Evolutionary conservation across 2,113 vertebrate species (phyloP).

Genomic region (Rhea americana): DNA sequence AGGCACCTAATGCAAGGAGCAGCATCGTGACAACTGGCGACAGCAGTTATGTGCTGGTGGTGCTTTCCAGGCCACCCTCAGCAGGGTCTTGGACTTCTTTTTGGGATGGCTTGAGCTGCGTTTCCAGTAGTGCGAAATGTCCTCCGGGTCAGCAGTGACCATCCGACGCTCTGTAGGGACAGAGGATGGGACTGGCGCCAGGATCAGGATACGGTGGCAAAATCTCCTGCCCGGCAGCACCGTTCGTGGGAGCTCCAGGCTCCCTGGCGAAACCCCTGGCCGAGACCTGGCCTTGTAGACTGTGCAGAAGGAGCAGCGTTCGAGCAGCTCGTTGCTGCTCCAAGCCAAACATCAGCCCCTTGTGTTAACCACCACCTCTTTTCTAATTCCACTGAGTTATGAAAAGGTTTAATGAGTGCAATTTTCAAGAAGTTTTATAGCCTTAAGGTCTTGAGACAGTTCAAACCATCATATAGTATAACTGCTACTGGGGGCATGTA

Average conservation of each 20-base stretch:
- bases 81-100: background rate
- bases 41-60: accelerated
- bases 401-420: background rate
- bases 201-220: too few species aligned
- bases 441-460: background rate
- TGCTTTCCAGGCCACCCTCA: background rate
- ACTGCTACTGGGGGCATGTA: background rate
- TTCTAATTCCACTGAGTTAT: background rate
- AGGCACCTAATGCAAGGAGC: background rate
- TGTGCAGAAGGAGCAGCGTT: background rate
- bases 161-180: background rate
- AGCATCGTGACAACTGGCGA: background rate
- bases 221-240: too few species aligned
- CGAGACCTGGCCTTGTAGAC: background rate
- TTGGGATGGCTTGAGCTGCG: background rate
- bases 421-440: background rate
- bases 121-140: background rate
- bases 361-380: background rate
- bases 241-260: background rate
- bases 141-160: background rate
- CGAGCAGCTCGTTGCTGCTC: background rate
- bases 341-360: background rate
- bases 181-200: too few species aligned
- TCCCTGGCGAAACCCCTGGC: background rate
- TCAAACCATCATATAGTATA: background rate